These are phyloP conservation scores for Nycticorax nycticorax DNA, from an alignment of 2,113 vertebrate species.

Conservation along the genomic window DNA sequence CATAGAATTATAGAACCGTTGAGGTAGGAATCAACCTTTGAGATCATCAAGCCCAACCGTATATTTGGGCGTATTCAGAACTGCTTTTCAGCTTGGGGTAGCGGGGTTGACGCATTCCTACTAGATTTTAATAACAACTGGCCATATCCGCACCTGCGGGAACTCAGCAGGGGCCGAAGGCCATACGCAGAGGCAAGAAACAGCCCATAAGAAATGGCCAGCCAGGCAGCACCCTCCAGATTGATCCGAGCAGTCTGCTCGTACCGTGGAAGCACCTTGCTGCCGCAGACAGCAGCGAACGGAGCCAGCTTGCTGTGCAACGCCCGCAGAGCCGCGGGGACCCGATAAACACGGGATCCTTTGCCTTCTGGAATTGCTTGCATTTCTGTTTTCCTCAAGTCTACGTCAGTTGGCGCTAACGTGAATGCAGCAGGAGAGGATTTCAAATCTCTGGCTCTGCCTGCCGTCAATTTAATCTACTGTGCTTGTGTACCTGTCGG, in stretches of 20 bases:
- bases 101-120: not conserved
- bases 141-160: not conserved
- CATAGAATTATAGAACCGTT: no score
- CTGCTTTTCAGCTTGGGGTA: not conserved
- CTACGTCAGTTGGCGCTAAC: accelerated
- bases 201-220: accelerated
- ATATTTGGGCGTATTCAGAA: not conserved
- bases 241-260: accelerated
- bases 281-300: not conserved
- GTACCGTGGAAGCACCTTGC: accelerated
- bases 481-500: accelerated
- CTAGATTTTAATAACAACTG: not conserved
- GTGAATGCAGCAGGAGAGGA: not conserved
- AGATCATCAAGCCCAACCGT: no score
- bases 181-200: not conserved
- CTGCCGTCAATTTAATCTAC: not conserved
- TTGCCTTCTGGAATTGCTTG: not conserved
- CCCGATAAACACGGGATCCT: accelerated
- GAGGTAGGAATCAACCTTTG: no score
- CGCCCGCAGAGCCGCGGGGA: not conserved
- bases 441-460: not conserved
- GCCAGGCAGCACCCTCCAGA: not conserved
- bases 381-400: not conserved
- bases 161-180: not conserved
- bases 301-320: not conserved